phyloP scores from a whole-genome alignment of 2,888 invertebrate genomes.

The Diaperis boleti region DNA sequence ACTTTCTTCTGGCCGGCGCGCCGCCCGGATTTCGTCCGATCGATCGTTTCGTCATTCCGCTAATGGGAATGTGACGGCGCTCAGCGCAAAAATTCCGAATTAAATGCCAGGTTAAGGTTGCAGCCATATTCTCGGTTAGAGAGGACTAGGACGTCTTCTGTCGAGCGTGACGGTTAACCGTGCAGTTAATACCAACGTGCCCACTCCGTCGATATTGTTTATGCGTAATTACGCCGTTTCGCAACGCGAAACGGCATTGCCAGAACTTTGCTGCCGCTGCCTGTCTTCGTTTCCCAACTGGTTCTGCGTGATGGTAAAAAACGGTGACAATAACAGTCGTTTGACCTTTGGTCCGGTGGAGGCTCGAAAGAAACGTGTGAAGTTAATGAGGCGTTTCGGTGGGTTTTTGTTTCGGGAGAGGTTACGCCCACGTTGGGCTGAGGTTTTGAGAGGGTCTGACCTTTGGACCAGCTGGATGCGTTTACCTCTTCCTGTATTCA shows the following conservation, averaged over 20 bases:
- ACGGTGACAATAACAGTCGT: too few relatives aligned
- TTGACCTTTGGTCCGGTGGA: too few relatives aligned
- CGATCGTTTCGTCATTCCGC: neutral
- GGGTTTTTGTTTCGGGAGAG: too few relatives aligned
- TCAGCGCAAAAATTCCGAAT: constrained; percentile 25
- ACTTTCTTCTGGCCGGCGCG: constrained; percentile 10
- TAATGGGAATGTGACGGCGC: constrained; percentile 12
- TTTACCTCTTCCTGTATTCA: too few relatives aligned
- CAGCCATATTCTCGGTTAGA: constrained; percentile 34
- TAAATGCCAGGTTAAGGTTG: constrained; percentile 47
- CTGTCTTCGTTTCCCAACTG: too few relatives aligned
- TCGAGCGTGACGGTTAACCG: constrained; percentile 42
- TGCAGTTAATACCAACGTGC: constrained; percentile 41
- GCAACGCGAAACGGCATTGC: constrained; percentile 40
- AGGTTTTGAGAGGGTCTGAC: too few relatives aligned
- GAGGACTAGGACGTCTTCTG: constrained; percentile 46
- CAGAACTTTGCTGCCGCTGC: too few relatives aligned
- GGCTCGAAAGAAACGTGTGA: too few relatives aligned
- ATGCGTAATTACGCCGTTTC: constrained; percentile 52
- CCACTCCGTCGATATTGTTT: constrained; percentile 45
- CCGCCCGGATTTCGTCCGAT: constrained; percentile 1
- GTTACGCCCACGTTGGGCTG: too few relatives aligned
- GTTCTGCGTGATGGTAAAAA: too few relatives aligned
- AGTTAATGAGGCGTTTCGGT: too few relatives aligned
- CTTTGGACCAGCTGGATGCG: too few relatives aligned